Conservation (phyloP, 2,113 vertebrate species). For the Daboia siamensis region DNA sequence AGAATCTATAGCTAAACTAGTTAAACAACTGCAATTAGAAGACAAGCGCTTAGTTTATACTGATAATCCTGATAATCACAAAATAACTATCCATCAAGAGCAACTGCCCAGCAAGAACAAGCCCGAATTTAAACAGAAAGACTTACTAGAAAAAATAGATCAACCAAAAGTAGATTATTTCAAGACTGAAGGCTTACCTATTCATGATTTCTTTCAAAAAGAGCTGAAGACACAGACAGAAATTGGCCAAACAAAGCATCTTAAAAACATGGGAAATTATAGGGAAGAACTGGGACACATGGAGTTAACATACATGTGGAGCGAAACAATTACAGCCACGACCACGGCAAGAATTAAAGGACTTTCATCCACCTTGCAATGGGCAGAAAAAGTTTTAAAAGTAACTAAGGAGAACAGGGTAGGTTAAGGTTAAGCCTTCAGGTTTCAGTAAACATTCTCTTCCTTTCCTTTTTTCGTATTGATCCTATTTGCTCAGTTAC, state of each 20-base stretch:
- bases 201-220: background rate
- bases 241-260: background rate
- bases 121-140: background rate
- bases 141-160: background rate
- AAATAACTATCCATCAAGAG: background rate
- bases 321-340: slow-evolving; percentile 15
- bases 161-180: background rate
- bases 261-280: background rate
- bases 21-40: background rate
- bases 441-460: background rate
- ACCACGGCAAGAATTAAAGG: slow-evolving; percentile 46
- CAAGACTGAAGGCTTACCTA: background rate
- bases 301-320: slow-evolving; percentile 29
- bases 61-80: background rate
- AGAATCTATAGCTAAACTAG: background rate
- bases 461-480: background rate
- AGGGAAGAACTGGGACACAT: slow-evolving; percentile 25
- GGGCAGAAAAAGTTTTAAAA: slow-evolving; percentile 34
- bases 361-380: background rate
- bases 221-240: background rate
- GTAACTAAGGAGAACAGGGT: slow-evolving; percentile 39
- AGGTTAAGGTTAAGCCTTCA: slow-evolving; percentile 4
- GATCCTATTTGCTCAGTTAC: background rate
- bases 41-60: background rate
- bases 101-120: background rate